Conservation (phyloP, 2,113 vertebrate species). For the Jacana jacana region DNA sequence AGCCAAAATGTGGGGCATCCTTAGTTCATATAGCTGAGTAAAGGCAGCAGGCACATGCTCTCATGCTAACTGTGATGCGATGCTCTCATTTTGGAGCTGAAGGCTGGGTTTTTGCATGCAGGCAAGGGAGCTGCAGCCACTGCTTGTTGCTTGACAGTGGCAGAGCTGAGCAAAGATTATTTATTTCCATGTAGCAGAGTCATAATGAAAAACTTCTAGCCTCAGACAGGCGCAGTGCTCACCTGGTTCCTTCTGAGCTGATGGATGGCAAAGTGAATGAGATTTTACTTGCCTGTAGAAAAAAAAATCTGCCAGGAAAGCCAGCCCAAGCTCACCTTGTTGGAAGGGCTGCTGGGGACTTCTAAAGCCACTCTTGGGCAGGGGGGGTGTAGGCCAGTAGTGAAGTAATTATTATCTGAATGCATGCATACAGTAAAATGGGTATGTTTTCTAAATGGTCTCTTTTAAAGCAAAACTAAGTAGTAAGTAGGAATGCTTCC, state of each 20-base stretch:
- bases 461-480: constrained; percentile 57
- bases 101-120: not conserved
- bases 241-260: not conserved
- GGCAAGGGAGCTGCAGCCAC: not conserved
- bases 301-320: not conserved
- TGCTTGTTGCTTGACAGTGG: not conserved
- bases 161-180: not conserved
- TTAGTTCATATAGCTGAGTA: fast-evolving
- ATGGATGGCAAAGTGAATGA: not conserved
- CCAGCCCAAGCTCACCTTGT: not conserved
- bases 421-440: not conserved
- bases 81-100: not conserved
- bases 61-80: fast-evolving
- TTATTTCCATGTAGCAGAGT: not conserved
- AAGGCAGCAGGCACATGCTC: not conserved
- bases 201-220: not conserved
- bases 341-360: not conserved
- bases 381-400: not conserved
- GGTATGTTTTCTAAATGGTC: constrained; percentile 47
- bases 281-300: not conserved
- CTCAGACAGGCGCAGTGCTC: not conserved
- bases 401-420: constrained; percentile 3
- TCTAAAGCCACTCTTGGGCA: constrained; percentile 20
- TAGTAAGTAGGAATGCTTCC: constrained; percentile 48
- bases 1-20: not conserved